Percentiles rank a stretch among this genome's conserved stretches.
phyloP scores from a whole-genome alignment of 2,888 invertebrate genomes.

The Chaitophorus viminalis region DNA sequence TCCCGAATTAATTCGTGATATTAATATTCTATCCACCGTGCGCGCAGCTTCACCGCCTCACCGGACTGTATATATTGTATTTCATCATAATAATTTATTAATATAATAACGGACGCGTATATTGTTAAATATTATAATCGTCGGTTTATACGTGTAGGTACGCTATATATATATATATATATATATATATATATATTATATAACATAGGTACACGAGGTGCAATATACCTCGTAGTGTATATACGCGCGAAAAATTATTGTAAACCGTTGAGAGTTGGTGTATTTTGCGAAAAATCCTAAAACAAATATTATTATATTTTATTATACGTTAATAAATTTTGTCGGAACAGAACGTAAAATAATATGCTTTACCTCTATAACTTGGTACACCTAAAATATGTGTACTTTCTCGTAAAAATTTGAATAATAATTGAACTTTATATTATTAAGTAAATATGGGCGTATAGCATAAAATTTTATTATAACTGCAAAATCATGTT shows the following conservation, averaged over 20 bases:
- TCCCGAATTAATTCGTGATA: neutral
- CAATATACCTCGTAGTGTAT: too few species aligned
- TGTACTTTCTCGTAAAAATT: conserved; percentile 6
- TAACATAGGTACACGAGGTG: too few species aligned
- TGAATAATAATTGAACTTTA: conserved; percentile 44
- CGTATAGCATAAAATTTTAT: conserved; percentile 34
- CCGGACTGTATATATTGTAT: neutral
- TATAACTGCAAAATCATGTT: conserved; percentile 30
- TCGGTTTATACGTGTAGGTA: too few species aligned
- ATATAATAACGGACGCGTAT: neutral
- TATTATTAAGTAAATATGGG: conserved; percentile 26
- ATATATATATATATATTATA: too few species aligned
- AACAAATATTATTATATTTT: too few species aligned
- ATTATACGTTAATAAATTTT: neutral
- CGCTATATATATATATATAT: too few species aligned
- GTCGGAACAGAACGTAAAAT: neutral
- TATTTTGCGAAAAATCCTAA: neutral
- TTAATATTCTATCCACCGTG: neutral
- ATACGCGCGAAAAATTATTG: too few species aligned
- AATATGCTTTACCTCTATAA: neutral
- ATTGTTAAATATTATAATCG: neutral
- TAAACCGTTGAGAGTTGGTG: too few species aligned
- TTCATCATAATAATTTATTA: neutral
- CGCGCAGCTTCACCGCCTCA: too few species aligned
- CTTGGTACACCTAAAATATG: neutral